Evolutionary conservation across 2,797 vertebrate species (phyloP), one percentile per base, ranked within the genome.

Genomic region (Xenops minutus): DNA sequence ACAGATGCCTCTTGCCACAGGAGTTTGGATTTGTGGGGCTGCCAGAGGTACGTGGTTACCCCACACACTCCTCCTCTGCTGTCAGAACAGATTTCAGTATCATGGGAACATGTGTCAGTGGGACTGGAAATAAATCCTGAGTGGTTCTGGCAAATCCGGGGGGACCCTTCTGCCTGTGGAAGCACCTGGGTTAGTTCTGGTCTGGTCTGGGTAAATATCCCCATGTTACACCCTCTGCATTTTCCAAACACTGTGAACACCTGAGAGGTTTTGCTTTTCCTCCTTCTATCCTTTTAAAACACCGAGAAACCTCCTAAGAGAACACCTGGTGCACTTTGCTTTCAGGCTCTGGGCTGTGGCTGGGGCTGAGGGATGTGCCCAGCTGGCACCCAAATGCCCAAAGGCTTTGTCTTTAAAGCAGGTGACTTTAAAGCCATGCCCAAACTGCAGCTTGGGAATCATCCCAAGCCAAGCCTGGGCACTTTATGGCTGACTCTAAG

Each of bases 1-100:
- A 99, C 97, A 97, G 97, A 87, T 99, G 99, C 37, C 97, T 99
- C 46, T 96, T 99, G 85, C 98, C 99, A 20, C 99, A 99, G 85
- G 98, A 99, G 79, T 99, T 99, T 77, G 99, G 99, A 36, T 99
- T 99, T 89, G 46, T 99, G 76, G 94, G 93, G 4, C 92, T 99
- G 78, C 99, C 99, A 61, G 98, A 99, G 99, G 99, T 99, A 97
- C 0, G 49, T 36, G 15, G 22, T 36, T 64, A 29, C 43, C 44
- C 71, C 43, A 1, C 43, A 4, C 46, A n/a, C 78, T 27, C 27
- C 59, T 36, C 66, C 67, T 82, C 48, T 64, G 51, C 34, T 72
- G 46, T 56, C 59, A 66, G 6, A 80, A 64, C 56, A 43, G 32
- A 68, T 44, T 20, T 84, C 30, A 76, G 67, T 66, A 13, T 66